Evolutionary conservation across 2,797 vertebrate genomes (phyloP).

Genomic region (Enteromius paludinosus): DNA sequence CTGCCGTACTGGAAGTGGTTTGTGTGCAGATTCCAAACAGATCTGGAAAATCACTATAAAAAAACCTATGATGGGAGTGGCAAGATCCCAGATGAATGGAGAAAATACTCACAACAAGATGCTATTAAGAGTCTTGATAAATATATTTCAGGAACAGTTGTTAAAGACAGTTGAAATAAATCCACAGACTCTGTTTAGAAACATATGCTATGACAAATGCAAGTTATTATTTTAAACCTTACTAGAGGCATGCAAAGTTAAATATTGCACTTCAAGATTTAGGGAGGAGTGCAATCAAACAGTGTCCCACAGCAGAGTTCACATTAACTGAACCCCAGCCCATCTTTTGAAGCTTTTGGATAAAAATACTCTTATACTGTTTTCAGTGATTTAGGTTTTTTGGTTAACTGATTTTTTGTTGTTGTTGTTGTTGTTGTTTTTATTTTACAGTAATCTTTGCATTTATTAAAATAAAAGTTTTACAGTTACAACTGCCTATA

Average conservation of each 20-base stretch:
- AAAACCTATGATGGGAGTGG: accelerated
- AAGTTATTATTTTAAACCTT: too few species aligned
- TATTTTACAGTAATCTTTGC: too few species aligned
- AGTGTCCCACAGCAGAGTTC: background rate
- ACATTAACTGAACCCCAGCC: background rate
- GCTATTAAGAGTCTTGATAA: background rate
- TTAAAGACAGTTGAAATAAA: background rate
- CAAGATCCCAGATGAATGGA: background rate
- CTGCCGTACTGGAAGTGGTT: constrained; percentile 35
- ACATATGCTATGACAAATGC: too few species aligned
- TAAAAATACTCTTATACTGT: too few species aligned
- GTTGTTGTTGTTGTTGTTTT: too few species aligned
- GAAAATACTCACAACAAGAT: background rate
- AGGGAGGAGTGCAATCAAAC: background rate
- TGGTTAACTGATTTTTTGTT: too few species aligned
- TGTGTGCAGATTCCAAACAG: background rate
- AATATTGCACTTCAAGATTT: background rate
- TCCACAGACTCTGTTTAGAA: background rate
- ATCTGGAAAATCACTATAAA: background rate
- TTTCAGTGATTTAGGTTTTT: too few species aligned
- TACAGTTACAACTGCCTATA: too few species aligned
- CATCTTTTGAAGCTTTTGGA: background rate
- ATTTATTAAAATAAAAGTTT: too few species aligned
- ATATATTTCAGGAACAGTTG: background rate
- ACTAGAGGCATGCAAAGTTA: background rate